These are phyloP conservation scores for Zophobas morio DNA, from an alignment of 1,140 invertebrate species.

Conservation along the genomic window DNA sequence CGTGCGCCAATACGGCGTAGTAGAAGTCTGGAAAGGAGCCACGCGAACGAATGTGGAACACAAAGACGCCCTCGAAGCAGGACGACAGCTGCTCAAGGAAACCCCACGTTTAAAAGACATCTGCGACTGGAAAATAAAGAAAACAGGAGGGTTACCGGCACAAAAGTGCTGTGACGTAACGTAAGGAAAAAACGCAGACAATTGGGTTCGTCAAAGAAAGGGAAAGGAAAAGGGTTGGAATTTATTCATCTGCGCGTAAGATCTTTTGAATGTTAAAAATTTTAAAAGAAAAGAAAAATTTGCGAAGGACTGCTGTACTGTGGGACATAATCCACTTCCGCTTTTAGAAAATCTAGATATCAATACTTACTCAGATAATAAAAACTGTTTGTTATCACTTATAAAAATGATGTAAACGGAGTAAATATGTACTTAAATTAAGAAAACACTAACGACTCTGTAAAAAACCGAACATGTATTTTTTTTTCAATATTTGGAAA, in stretches of 20 bases:
- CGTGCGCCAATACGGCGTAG: constrained; percentile 41
- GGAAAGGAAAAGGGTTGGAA: constrained; percentile 25
- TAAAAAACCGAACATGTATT: too few species aligned
- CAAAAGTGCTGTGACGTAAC: constrained; percentile 30
- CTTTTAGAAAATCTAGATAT: too few species aligned
- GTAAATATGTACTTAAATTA: too few species aligned
- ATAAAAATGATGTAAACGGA: too few species aligned
- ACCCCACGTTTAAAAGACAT: constrained; percentile 43
- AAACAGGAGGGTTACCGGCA: constrained; percentile 21
- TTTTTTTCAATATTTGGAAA: too few species aligned
- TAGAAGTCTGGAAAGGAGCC: constrained; percentile 45
- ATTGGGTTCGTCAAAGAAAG: constrained; percentile 4
- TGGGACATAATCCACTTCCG: too few species aligned
- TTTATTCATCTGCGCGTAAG: neutral
- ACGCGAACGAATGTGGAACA: constrained; percentile 42
- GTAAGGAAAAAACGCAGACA: constrained; percentile 7
- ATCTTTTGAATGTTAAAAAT: too few species aligned
- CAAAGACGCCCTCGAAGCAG: constrained; percentile 41
- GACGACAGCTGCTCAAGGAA: constrained; percentile 46
- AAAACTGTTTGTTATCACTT: too few species aligned
- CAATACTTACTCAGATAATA: too few species aligned
- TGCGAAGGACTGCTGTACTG: too few species aligned
- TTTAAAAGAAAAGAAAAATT: too few species aligned
- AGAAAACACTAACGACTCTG: too few species aligned
- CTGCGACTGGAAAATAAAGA: constrained; percentile 42